These are phyloP conservation scores for Ophion obscuratus DNA, from an alignment of 2,888 invertebrate genomes.

Conservation along the genomic window DNA sequence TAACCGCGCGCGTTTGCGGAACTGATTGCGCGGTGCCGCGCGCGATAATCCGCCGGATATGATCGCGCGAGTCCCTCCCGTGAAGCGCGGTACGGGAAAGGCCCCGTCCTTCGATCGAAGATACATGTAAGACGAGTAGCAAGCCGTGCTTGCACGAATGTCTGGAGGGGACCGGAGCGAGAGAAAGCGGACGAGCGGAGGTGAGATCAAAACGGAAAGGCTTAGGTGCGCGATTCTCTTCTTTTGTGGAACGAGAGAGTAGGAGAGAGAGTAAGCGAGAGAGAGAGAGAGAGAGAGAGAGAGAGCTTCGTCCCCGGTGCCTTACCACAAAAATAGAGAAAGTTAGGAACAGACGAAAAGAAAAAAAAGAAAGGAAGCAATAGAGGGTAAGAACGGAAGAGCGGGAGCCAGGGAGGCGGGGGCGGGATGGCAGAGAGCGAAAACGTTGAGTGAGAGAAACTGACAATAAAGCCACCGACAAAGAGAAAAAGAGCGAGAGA, in stretches of 20 bases:
- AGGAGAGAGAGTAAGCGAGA: constrained; percentile 50
- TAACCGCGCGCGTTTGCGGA: constrained; percentile 8
- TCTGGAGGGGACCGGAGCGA: constrained; percentile 15
- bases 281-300: constrained; percentile 45
- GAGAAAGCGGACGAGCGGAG: constrained; percentile 12
- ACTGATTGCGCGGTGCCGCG: constrained; percentile 15
- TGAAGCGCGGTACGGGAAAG: too few species aligned
- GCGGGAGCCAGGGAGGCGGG: neutral
- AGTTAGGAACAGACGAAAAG: neutral
- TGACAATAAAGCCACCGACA: too few species aligned
- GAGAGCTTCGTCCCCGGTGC: constrained; percentile 54
- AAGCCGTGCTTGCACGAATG: constrained; percentile 44
- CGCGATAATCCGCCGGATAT: constrained; percentile 45
- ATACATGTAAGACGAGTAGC: constrained; percentile 42
- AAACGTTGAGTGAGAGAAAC: too few species aligned
- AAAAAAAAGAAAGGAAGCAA: neutral
- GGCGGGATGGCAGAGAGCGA: too few species aligned
- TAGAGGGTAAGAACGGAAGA: constrained; percentile 10
- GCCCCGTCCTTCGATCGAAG: constrained; percentile 51
- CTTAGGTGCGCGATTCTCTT: too few species aligned
- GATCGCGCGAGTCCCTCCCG: neutral
- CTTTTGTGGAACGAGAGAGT: neutral
- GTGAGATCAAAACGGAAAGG: constrained; percentile 33
- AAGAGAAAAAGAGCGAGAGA: too few species aligned
- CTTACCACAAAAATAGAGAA: constrained; percentile 64